phyloP scores from a whole-genome alignment of 2,888 invertebrate species.

The Atethmia centrago region DNA sequence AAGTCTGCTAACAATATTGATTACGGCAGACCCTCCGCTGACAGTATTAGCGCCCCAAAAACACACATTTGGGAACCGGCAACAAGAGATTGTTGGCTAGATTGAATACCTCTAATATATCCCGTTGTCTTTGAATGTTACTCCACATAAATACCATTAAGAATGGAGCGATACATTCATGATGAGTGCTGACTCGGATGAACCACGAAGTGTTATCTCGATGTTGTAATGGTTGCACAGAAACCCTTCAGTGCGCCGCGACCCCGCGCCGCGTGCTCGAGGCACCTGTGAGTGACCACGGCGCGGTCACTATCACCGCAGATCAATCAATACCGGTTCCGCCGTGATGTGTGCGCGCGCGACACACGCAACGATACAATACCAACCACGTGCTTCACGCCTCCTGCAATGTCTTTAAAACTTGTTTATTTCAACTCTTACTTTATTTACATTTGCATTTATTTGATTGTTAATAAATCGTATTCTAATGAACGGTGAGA shows the following conservation, averaged over 20 bases:
- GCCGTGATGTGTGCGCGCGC: background rate
- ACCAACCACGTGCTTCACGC: background rate
- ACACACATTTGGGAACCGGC: background rate
- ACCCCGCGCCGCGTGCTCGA: background rate
- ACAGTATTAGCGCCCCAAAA: background rate
- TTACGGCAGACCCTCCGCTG: background rate
- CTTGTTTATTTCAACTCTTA: conserved; percentile 1
- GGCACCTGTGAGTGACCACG: conserved; percentile 16
- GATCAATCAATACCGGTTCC: conserved; percentile 15
- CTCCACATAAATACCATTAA: background rate
- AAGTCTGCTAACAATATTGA: too few relatives aligned
- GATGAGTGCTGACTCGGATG: background rate
- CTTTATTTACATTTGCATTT: background rate
- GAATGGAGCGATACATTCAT: background rate
- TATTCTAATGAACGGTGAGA: too few relatives aligned
- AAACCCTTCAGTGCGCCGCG: background rate
- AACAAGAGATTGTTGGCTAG: background rate
- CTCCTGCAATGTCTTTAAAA: background rate
- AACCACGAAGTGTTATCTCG: background rate
- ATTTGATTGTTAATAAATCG: background rate
- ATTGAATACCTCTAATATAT: background rate
- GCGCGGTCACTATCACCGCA: conserved; percentile 19
- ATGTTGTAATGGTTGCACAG: background rate
- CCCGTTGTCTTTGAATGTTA: background rate
- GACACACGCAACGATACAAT: background rate